These are phyloP conservation scores for Polydrusus cervinus DNA, from an alignment of 2,888 invertebrate species.

Conservation along the genomic window DNA sequence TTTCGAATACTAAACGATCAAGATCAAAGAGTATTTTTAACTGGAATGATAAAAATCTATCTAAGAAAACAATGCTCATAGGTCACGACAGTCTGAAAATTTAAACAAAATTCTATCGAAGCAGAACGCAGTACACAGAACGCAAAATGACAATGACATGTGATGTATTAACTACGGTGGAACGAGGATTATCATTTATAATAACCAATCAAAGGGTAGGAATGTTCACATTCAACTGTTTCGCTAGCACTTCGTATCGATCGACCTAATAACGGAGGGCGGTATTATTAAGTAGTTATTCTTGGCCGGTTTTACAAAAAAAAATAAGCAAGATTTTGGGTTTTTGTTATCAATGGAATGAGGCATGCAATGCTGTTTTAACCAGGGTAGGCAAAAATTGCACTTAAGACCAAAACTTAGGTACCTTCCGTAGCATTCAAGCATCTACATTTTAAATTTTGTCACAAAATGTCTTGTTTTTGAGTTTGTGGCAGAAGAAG, in stretches of 20 bases:
- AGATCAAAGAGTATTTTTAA: conserved; percentile 26
- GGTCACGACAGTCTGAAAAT: conserved; percentile 35
- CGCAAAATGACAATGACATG: conserved; percentile 22
- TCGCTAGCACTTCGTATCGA: background rate
- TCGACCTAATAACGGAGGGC: too few relatives aligned
- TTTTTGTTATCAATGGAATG: too few relatives aligned
- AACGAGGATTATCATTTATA: conserved; percentile 36
- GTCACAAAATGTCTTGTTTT: too few relatives aligned
- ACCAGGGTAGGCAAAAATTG: too few relatives aligned
- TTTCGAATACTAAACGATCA: conserved; percentile 23
- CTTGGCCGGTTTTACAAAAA: too few relatives aligned
- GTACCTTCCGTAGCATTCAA: too few relatives aligned
- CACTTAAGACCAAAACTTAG: too few relatives aligned
- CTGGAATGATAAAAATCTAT: conserved; percentile 35
- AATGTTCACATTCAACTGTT: conserved; percentile 2
- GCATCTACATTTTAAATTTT: too few relatives aligned
- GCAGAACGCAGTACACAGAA: conserved; percentile 29
- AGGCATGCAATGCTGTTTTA: too few relatives aligned
- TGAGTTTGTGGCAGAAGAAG: too few relatives aligned
- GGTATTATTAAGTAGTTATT: too few relatives aligned
- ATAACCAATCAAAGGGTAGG: conserved; percentile 30
- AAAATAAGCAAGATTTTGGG: too few relatives aligned
- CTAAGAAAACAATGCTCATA: conserved; percentile 31
- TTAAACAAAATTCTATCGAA: conserved; percentile 37
- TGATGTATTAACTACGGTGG: conserved; percentile 39